A percentile compares a stretch with the other conserved stretches of the same genome.
Evolutionary conservation across 2,113 vertebrate genomes (phyloP).

Genomic region (Megaceryle torquata): DNA sequence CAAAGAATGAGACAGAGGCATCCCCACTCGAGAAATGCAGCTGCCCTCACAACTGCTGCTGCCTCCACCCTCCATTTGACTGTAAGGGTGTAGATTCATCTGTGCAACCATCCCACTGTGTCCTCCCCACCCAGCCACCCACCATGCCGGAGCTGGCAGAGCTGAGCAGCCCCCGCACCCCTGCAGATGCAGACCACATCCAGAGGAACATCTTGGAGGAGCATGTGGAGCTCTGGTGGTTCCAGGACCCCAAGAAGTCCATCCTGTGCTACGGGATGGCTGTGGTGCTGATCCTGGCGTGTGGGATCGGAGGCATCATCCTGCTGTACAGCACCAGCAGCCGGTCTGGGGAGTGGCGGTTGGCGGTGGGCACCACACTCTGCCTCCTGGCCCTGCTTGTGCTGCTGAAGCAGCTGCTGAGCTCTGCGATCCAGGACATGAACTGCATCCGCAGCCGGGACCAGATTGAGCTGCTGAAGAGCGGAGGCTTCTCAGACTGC

Average conservation of each 20-base stretch:
- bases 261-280: slow-evolving; percentile 88
- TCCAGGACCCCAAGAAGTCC: slow-evolving; percentile 89
- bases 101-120: neutral
- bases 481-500: slow-evolving; percentile 87
- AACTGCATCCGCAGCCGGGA: slow-evolving; percentile 90
- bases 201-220: slow-evolving; percentile 89
- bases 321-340: slow-evolving; percentile 95
- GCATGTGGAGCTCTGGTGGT: slow-evolving; percentile 98
- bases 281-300: slow-evolving; percentile 87
- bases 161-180: slow-evolving; percentile 67
- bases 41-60: neutral
- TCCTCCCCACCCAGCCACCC: neutral
- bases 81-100: neutral
- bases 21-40: neutral
- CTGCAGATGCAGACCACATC: slow-evolving; percentile 71
- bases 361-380: slow-evolving; percentile 86
- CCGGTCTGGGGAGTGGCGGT: slow-evolving; percentile 91
- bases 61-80: neutral
- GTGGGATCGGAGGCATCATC: slow-evolving; percentile 87
- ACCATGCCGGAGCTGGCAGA: slow-evolving; percentile 83
- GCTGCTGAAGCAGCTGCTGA: slow-evolving; percentile 94
- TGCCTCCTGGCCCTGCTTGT: slow-evolving; percentile 91
- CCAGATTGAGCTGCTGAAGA: slow-evolving; percentile 89
- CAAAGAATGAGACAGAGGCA: neutral
- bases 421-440: slow-evolving; percentile 98